Conservation (phyloP, 1,140 invertebrate genomes). For the Sitobion miscanthi region DNA sequence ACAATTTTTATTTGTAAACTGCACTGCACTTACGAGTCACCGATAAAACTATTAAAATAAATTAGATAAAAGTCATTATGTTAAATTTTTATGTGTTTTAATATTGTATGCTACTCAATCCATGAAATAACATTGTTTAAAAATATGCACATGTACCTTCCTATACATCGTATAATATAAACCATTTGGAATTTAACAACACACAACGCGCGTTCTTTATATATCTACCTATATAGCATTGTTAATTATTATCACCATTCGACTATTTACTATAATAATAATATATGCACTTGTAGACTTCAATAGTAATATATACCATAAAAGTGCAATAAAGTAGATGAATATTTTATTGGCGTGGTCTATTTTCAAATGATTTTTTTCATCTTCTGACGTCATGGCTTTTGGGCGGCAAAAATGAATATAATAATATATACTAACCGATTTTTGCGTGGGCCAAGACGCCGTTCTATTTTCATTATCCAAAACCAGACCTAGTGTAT, state of each 20-base stretch:
- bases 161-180: neutral
- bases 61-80: neutral
- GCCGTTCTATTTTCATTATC: conserved; percentile 21
- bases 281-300: neutral
- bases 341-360: neutral
- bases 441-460: conserved; percentile 8
- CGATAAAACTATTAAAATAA: neutral
- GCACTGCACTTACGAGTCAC: neutral
- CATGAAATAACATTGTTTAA: neutral
- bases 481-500: neutral
- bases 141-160: neutral
- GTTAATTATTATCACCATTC: neutral
- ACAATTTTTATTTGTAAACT: neutral
- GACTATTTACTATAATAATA: neutral
- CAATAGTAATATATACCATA: neutral
- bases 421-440: neutral
- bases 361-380: conserved; percentile 12
- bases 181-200: neutral
- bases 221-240: neutral
- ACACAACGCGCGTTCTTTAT: neutral
- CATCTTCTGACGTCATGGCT: conserved; percentile 15
- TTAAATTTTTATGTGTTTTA: neutral
- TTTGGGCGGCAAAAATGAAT: conserved; percentile 12
- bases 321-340: conserved; percentile 33
- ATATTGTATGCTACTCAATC: neutral